Conservation (phyloP, 2,113 vertebrate species). For the Danionella cerebrum region DNA sequence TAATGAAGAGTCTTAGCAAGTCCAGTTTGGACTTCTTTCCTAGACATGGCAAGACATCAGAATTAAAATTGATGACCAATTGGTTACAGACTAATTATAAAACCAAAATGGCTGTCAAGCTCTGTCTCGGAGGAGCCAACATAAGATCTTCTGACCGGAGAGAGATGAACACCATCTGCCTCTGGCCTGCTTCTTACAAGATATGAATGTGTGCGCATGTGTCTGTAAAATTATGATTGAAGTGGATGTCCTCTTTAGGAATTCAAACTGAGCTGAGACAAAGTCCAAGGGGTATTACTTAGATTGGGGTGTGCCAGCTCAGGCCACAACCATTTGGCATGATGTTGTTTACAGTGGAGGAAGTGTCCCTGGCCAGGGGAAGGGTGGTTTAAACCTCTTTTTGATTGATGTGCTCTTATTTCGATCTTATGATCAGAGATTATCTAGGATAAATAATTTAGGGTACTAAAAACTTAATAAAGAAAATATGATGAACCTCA, state of each 20-base stretch:
- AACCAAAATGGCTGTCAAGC: slow-evolving; percentile 39
- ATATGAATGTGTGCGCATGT: slow-evolving; percentile 13
- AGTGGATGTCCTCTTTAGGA: slow-evolving; percentile 29
- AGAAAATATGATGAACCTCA: slow-evolving; percentile 38
- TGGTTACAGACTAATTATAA: slow-evolving; percentile 42
- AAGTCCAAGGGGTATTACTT: slow-evolving; percentile 25
- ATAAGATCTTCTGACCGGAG: slow-evolving; percentile 40
- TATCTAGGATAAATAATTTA: slow-evolving; percentile 68
- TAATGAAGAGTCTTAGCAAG: slow-evolving; percentile 29
- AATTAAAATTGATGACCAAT: slow-evolving; percentile 48
- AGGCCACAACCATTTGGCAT: slow-evolving; percentile 26
- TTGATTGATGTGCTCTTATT: slow-evolving; percentile 63
- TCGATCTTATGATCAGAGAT: slow-evolving; percentile 65
- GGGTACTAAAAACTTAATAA: slow-evolving; percentile 68
- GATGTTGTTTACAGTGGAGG: slow-evolving; percentile 28
- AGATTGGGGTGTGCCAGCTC: background rate
- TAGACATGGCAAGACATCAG: slow-evolving; percentile 58
- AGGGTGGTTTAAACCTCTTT: slow-evolving; percentile 35
- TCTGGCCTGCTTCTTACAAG: slow-evolving; percentile 6
- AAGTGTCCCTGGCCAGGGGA: slow-evolving; percentile 37
- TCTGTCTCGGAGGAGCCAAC: slow-evolving; percentile 25
- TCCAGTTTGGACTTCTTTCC: slow-evolving; percentile 45
- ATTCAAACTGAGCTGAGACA: slow-evolving; percentile 15
- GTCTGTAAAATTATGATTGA: slow-evolving; percentile 6
- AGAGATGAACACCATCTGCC: slow-evolving; percentile 45